Conservation (phyloP, 2,888 invertebrate species). For the Lissonota sp. region DNA sequence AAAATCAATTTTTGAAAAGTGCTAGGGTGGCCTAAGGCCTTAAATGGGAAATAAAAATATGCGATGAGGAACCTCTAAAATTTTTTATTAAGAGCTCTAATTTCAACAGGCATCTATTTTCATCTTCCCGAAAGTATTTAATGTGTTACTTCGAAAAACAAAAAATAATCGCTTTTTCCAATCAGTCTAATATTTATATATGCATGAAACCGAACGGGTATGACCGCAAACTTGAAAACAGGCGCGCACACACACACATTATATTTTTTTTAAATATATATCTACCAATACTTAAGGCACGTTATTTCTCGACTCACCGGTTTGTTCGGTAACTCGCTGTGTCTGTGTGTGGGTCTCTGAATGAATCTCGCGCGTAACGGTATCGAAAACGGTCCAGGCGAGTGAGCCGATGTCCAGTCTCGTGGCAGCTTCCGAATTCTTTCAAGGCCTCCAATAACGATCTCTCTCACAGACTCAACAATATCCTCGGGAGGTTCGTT, state of each 20-base stretch:
- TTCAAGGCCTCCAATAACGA: constrained; percentile 44
- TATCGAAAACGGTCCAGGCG: constrained; percentile 73
- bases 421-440: constrained; percentile 70
- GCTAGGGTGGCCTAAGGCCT: no score
- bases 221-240: constrained; percentile 61
- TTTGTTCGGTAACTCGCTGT: constrained; percentile 57
- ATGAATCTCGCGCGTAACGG: constrained; percentile 71
- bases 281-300: constrained; percentile 20
- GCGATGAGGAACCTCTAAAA: no score
- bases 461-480: constrained; percentile 34
- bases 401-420: constrained; percentile 62
- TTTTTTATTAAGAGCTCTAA: no score
- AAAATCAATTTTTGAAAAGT: no score
- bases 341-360: constrained; percentile 65
- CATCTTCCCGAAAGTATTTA: no score
- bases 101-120: no score
- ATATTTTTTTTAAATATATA: constrained; percentile 30
- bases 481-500: not conserved
- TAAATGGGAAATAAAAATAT: no score
- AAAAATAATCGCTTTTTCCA: no score
- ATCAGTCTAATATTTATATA: not conserved
- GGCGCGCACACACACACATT: constrained; percentile 13
- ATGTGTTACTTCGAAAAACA: no score
- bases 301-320: constrained; percentile 47
- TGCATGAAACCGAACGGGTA: constrained; percentile 38